A percentile compares a stretch with the other conserved stretches of the same genome.
These are phyloP conservation scores for Trematocara zebra DNA, from an alignment of 2,113 vertebrate species.

Conservation along the genomic window DNA sequence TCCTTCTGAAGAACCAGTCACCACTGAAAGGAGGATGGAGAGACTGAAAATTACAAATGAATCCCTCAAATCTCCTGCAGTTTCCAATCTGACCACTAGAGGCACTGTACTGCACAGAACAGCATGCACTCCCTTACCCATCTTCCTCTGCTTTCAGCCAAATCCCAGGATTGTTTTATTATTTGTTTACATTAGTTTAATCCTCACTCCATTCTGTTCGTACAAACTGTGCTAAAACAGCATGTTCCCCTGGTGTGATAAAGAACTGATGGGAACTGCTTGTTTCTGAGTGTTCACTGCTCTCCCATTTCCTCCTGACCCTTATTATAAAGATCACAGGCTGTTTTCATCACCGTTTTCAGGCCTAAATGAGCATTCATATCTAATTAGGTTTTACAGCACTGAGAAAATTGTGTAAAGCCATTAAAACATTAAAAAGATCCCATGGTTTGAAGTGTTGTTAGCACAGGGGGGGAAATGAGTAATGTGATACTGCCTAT, in stretches of 20 bases:
- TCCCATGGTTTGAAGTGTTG: not conserved
- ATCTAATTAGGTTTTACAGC: not conserved
- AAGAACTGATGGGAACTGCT: conserved; percentile 35
- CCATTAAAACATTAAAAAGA: not conserved
- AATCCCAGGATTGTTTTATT: not conserved
- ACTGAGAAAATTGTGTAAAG: not conserved
- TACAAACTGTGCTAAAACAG: conserved; percentile 47
- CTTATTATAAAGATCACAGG: not conserved
- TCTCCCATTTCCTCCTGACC: not conserved
- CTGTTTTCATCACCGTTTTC: not conserved
- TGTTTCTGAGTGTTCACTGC: not conserved
- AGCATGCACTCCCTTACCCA: not conserved
- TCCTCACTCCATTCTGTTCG: conserved; percentile 3
- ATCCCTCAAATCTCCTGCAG: not conserved
- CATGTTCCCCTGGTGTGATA: conserved; percentile 54
- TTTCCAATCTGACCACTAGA: not conserved
- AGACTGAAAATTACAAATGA: not conserved
- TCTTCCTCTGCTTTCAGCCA: not conserved
- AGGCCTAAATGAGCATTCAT: not conserved
- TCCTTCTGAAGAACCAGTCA: conserved; percentile 84
- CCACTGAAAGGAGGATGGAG: conserved; percentile 70
- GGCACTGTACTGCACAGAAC: not conserved
- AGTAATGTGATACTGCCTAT: not conserved
- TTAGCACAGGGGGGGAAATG: not conserved
- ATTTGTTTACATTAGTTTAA: not conserved